Base-by-base conservation (phyloP, 2,113 vertebrate species). In the Apus apus region DNA sequence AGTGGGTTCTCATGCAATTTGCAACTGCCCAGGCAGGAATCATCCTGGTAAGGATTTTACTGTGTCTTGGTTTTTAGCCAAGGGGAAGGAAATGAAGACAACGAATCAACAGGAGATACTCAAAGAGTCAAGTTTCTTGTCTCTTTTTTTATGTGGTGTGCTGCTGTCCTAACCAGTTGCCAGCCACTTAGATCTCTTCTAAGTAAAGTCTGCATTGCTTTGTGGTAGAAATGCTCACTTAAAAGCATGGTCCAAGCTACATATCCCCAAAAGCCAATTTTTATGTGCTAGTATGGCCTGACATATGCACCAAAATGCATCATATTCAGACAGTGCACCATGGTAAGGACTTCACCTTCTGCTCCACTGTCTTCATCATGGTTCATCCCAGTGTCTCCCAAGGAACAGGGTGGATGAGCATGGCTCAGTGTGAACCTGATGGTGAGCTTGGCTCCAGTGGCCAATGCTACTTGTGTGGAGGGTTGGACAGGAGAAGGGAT, bases 11-110 rank as follows among this genome's bases (percentile, higher is more conserved):
- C 72, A 97, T 99, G 78, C 99, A 99, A 96, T 98, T 99, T 92
- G 99, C 99, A 51, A 99, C 99, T 3, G 99, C 99, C 46, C 98
- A 98, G 95, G 99, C 99, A 25, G 99, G 99, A 70, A 98, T 99
- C 62, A 98, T 99, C 82, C 79, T 99, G 99, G 99, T 99, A 94
- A 98, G 98, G 86, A 57, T 21, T 57, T 58, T 62, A 26, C 51
- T 32, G 56, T 16, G n/a, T 38, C 58, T 18, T 5, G 11, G 13
- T 9, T 79, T 88, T 88, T 72, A 58, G 32, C 6, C n/a, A n/a
- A n/a, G n/a, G 68, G 65, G 40, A 58, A 56, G 60, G 56, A 88
- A 54, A n/a, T 18, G 9, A 48, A 48, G 34, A 29, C 34, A 13
- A 40, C 88, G 43, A 60, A 15, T 16, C 18, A 10, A 4, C 18